These are phyloP conservation scores for Characodon lateralis DNA, from an alignment of 2,797 vertebrate species.

Conservation along the genomic window DNA sequence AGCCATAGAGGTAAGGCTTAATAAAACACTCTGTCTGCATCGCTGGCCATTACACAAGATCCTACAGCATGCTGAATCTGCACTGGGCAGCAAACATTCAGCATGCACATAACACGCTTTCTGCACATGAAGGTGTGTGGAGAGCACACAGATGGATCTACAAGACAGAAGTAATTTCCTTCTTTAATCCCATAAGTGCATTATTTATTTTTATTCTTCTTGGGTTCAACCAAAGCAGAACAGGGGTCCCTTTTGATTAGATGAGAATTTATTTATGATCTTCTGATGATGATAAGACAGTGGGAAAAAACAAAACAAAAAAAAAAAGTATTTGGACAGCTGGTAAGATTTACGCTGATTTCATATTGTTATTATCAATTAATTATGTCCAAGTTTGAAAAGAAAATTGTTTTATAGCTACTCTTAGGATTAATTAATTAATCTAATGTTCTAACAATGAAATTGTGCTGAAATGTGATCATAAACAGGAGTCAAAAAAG, in stretches of 20 bases:
- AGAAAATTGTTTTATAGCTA: no score
- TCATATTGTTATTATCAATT: no score
- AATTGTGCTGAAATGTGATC: no score
- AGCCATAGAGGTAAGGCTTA: slow-evolving; percentile 63
- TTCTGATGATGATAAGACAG: slow-evolving; percentile 14
- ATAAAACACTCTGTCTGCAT: slow-evolving; percentile 70
- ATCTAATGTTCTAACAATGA: no score
- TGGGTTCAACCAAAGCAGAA: slow-evolving; percentile 10
- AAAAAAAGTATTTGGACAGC: no score
- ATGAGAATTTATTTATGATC: slow-evolving; percentile 13
- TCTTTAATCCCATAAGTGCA: slow-evolving; percentile 3
- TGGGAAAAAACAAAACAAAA: no score
- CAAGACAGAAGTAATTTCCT: slow-evolving; percentile 2
- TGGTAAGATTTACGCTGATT: no score
- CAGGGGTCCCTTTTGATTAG: not conserved
- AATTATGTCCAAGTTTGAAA: no score
- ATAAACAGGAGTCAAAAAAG: no score
- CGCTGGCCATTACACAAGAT: slow-evolving; percentile 44
- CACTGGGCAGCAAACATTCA: slow-evolving; percentile 14
- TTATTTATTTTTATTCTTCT: slow-evolving; percentile 22
- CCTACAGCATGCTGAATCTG: slow-evolving; percentile 19
- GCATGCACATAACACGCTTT: not conserved
- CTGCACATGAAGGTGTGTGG: not conserved
- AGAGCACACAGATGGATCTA: slow-evolving; percentile 7
- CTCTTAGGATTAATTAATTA: no score